Conservation (phyloP, 2,888 invertebrate genomes). For the Cryptops parisi region DNA sequence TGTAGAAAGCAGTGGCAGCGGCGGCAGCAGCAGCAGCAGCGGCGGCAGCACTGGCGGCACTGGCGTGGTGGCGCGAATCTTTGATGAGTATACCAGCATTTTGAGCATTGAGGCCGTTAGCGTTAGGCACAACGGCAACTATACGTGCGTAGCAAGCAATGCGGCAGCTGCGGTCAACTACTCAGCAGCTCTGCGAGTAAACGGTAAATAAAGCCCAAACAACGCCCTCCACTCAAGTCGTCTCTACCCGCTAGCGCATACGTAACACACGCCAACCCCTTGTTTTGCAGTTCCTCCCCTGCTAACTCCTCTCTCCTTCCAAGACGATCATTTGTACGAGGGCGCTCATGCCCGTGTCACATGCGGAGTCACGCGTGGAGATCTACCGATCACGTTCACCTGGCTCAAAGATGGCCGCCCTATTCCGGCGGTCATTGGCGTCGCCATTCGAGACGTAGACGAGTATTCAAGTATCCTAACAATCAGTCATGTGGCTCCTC, state of each 20-base stretch:
- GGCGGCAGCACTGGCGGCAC: conserved; percentile 5
- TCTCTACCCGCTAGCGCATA: conserved; percentile 7
- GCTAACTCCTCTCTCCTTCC: conserved; percentile 17
- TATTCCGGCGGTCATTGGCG: conserved; percentile 6
- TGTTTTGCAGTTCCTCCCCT: conserved; percentile 17
- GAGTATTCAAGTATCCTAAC: conserved; percentile 22
- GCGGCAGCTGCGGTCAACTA: conserved; percentile 56
- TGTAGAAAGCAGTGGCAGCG: not conserved
- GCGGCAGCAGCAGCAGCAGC: conserved; percentile 2
- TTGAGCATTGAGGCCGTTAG: conserved; percentile 13
- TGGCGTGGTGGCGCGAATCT: conserved; percentile 10
- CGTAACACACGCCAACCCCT: conserved; percentile 9
- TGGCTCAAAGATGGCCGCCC: conserved; percentile 17
- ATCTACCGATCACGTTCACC: conserved; percentile 15
- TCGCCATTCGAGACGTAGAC: conserved; percentile 14
- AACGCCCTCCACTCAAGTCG: not conserved
- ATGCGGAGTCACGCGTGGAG: conserved; percentile 17
- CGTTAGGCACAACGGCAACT: conserved; percentile 25
- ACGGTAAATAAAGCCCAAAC: conserved; percentile 41
- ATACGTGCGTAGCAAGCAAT: conserved; percentile 57
- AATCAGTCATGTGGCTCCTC: conserved; percentile 25
- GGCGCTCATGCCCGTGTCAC: conserved; percentile 17
- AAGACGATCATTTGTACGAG: conserved; percentile 17
- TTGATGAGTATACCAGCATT: conserved; percentile 13
- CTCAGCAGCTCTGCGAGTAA: conserved; percentile 57